Evolutionary conservation across 2,888 invertebrate species (phyloP).

Genomic region (Embidobia sp.): DNA sequence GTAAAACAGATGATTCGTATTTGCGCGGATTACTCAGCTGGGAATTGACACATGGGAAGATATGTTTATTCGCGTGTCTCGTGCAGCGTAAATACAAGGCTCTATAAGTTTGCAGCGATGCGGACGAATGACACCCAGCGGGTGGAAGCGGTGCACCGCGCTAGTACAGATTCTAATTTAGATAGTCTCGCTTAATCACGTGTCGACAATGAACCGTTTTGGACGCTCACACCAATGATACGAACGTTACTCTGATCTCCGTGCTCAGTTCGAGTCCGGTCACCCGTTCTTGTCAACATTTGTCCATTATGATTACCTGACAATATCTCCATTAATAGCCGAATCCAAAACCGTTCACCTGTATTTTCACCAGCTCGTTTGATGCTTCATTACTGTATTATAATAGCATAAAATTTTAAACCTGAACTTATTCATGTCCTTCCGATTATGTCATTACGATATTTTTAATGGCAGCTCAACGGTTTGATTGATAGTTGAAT

Average conservation of each 20-base stretch:
- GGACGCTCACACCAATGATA: constrained; percentile 70
- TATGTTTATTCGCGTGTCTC: constrained; percentile 46
- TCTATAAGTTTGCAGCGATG: constrained; percentile 62
- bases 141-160: constrained; percentile 54
- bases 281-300: constrained; percentile 43
- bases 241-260: constrained; percentile 48
- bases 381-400: neutral
- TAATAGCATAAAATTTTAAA: too few relatives aligned
- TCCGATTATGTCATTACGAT: too few relatives aligned
- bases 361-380: constrained; percentile 14
- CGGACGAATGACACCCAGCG: constrained; percentile 51
- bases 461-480: too few relatives aligned
- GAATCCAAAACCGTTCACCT: constrained; percentile 23
- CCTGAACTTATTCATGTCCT: too few relatives aligned
- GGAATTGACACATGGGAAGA: constrained; percentile 49
- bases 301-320: constrained; percentile 42
- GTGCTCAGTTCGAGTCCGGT: constrained; percentile 24
- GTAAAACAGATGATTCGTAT: constrained; percentile 43
- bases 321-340: constrained; percentile 44
- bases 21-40: constrained; percentile 35
- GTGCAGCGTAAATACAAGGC: constrained; percentile 34
- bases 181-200: constrained; percentile 76
- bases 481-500: too few relatives aligned
- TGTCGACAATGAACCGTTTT: constrained; percentile 74
- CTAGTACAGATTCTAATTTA: constrained; percentile 77